Base-by-base conservation (phyloP, 1,140 invertebrate species). In the Bombus huntii region DNA sequence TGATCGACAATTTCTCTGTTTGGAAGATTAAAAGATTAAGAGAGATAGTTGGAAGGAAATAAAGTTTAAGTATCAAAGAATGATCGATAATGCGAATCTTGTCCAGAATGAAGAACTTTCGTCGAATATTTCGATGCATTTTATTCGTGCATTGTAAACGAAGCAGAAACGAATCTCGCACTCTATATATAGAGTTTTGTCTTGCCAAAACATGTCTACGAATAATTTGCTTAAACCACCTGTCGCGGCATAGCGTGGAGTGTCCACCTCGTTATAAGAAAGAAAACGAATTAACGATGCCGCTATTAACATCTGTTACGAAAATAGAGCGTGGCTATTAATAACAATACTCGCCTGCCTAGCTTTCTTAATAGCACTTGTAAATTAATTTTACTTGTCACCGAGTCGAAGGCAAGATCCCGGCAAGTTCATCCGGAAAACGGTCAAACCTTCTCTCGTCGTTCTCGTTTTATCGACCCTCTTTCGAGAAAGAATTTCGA, bases 171-270 rank as follows among this genome's bases (percentile, higher is more conserved):
- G 28, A 57, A 37, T 42, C 42, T 22, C 59, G 22, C 44, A 15
- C 53, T 70, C 84, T 85, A 85, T 85, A 81, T 22, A 81, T 85
- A 85, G 80, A 76, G 72, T 88, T 86, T 42, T 71, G 57, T 71
- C 76, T 86, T 83, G 75, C 79, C 70, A 80, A 89, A 88, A 75
- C 47, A 70, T 70, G 44, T 82, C 85, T 85, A 71, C 70, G 66
- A 85, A 74, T 73, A 82, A 88, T 85, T 73, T 65, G 31, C 65
- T 77, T 68, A 66, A 89, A 89, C 83, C 79, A 85, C 39, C 65
- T 79, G 59, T 34, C 86, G 78, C 82, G 42, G 82, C 74, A 66
- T 80, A 80, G 31, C 44, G 34, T 18, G 25, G 68, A 78, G 59
- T 70, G 53, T 89, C 66, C 71, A 65, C 31, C 72, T 83, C 85